Percentiles rank a stretch among this genome's conserved stretches.
phyloP scores from a whole-genome alignment of 2,797 vertebrate species.

The Etheostoma nigrum region DNA sequence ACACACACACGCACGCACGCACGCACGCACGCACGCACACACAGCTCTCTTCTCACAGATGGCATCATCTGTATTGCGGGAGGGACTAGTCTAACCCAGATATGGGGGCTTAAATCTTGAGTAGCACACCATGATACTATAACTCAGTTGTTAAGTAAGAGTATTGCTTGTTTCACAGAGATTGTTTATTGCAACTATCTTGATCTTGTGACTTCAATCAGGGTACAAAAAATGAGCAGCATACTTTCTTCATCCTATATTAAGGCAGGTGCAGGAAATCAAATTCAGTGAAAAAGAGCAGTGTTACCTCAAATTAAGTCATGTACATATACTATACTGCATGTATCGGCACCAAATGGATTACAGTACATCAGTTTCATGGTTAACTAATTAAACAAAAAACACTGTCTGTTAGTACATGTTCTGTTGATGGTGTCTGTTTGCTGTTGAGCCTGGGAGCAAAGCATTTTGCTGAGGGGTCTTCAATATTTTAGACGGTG shows the following conservation, averaged over 20 bases:
- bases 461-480: constrained; percentile 36
- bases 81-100: constrained; percentile 69
- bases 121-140: constrained; percentile 44
- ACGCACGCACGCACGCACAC: constrained; percentile 18
- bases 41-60: constrained; percentile 71
- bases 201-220: too few relatives aligned
- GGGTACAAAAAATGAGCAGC: neutral
- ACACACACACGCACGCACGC: constrained; percentile 25
- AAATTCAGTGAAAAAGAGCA: neutral
- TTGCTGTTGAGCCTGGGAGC: constrained; percentile 21
- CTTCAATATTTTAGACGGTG: constrained; percentile 58
- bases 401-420: neutral
- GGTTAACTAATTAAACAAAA: neutral
- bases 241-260: neutral
- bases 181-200: constrained; percentile 25
- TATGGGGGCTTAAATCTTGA: constrained; percentile 72
- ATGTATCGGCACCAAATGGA: neutral
- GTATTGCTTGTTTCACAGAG: constrained; percentile 13
- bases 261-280: neutral
- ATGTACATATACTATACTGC: neutral
- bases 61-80: constrained; percentile 69
- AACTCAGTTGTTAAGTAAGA: constrained; percentile 25
- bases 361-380: neutral
- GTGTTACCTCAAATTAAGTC: neutral
- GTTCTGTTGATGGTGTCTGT: neutral